These are phyloP conservation scores for Phymastichus coffea DNA, from an alignment of 1,140 invertebrate species.

Conservation along the genomic window DNA sequence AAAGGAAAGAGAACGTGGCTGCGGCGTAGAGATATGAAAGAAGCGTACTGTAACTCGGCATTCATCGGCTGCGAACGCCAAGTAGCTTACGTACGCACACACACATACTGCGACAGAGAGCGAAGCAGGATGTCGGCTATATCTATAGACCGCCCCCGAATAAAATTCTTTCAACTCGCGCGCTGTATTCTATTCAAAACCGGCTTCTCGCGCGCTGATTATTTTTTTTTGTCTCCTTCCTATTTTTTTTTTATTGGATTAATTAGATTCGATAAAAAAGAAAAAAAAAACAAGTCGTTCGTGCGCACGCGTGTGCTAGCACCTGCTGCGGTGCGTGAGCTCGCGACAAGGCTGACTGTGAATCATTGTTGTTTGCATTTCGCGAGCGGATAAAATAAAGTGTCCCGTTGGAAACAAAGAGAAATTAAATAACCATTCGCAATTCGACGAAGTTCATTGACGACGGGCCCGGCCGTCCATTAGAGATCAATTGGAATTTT, in stretches of 20 bases:
- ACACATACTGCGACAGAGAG: constrained; percentile 35
- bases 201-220: not conserved
- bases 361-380: no score
- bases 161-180: constrained; percentile 34
- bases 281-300: not conserved
- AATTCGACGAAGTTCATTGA: no score
- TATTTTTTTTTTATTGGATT: not conserved
- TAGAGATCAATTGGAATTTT: constrained; percentile 26
- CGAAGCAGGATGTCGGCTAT: constrained; percentile 43
- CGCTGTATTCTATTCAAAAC: no score
- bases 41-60: constrained; percentile 9
- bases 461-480: constrained; percentile 4
- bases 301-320: no score
- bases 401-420: no score
- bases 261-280: not conserved
- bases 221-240: not conserved
- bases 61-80: constrained; percentile 32
- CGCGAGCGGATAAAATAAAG: no score
- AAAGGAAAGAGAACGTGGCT: no score
- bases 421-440: no score
- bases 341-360: no score
- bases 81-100: constrained; percentile 27
- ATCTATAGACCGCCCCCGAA: constrained; percentile 38
- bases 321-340: no score
- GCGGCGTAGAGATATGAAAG: not conserved